phyloP scores from a whole-genome alignment of 2,797 vertebrate genomes.

The Lithobates sylvaticus region DNA sequence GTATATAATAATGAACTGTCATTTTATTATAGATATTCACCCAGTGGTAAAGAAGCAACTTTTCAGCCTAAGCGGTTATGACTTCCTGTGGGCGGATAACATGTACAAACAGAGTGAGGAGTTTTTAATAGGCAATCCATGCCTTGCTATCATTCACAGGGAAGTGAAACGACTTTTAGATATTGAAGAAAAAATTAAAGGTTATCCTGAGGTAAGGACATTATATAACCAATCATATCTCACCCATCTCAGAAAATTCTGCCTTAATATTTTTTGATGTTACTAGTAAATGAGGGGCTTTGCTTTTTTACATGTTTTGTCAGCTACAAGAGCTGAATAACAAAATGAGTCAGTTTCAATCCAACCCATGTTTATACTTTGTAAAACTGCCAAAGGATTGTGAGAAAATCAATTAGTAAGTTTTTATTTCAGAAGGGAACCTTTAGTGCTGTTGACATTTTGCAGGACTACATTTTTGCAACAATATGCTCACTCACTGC shows the following conservation, averaged over 20 bases:
- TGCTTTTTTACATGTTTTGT: neutral
- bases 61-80: conserved; percentile 42
- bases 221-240: neutral
- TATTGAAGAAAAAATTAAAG: conserved; percentile 56
- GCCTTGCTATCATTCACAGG: conserved; percentile 41
- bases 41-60: conserved; percentile 54
- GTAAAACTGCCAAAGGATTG: no score
- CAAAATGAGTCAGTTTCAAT: no score
- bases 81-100: conserved; percentile 60
- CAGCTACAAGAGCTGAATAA: neutral
- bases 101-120: conserved; percentile 56
- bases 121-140: conserved; percentile 38
- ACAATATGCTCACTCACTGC: no score
- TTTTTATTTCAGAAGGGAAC: no score
- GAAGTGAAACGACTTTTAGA: conserved; percentile 53
- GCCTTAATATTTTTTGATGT: no score
- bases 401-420: no score
- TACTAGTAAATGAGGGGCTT: neutral
- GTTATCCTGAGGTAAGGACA: conserved; percentile 41
- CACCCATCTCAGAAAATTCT: neutral
- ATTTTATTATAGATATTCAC: conserved; percentile 12
- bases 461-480: no score
- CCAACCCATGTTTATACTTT: no score
- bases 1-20: neutral
- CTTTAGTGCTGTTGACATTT: no score